Conservation (phyloP, 1,140 invertebrate genomes). For the Arion vulgaris region DNA sequence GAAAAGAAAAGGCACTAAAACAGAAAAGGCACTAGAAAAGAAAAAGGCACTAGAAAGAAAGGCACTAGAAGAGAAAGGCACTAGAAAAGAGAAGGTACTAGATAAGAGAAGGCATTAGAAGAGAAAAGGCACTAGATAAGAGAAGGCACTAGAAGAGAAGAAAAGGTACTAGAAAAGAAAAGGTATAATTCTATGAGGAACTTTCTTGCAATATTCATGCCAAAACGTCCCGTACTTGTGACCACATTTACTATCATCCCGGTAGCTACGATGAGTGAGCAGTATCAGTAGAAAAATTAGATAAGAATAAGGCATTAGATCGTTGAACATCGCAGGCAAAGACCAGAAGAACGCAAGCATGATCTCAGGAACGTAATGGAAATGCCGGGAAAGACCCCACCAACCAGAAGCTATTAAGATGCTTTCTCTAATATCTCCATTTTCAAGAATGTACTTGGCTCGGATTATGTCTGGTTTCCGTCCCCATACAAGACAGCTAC, state of each 20-base stretch:
- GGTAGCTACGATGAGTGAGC: constrained; percentile 75
- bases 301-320: constrained; percentile 76
- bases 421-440: constrained; percentile 63
- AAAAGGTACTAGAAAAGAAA: constrained; percentile 73
- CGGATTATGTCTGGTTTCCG: constrained; percentile 73
- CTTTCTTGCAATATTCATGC: constrained; percentile 76
- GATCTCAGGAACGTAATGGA: constrained; percentile 79
- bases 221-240: constrained; percentile 77
- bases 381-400: constrained; percentile 78
- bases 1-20: no score
- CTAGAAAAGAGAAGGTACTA: no score
- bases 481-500: constrained; percentile 75
- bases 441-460: constrained; percentile 70
- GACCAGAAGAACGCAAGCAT: constrained; percentile 75
- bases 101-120: no score
- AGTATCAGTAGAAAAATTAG: constrained; percentile 75
- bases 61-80: no score
- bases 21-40: no score
- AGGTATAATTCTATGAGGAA: constrained; percentile 77
- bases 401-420: constrained; percentile 76
- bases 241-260: constrained; percentile 78
- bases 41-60: no score
- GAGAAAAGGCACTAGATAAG: no score
- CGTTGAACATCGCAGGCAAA: constrained; percentile 71
- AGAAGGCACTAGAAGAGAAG: no score